phyloP scores from a whole-genome alignment of 2,113 vertebrate genomes.

The Hirundichthys speculiger region DNA sequence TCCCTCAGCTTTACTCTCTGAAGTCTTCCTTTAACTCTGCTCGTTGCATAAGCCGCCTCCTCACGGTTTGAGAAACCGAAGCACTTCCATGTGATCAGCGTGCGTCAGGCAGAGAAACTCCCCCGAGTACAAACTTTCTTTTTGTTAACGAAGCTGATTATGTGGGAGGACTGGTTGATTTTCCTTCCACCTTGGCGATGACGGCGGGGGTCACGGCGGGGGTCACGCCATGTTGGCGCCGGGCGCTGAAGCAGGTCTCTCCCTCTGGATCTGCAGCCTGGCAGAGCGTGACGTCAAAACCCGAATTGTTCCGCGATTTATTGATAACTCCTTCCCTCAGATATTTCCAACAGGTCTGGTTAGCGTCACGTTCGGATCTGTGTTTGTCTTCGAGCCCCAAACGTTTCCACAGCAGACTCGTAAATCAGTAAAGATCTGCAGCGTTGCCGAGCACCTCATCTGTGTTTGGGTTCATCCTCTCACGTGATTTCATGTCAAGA shows the following conservation, averaged over 20 bases:
- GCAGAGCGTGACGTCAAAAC: slow-evolving; percentile 32
- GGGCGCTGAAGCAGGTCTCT: slow-evolving; percentile 9
- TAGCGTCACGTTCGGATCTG: slow-evolving; percentile 22
- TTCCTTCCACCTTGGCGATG: slow-evolving; percentile 19
- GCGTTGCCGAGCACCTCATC: slow-evolving; percentile 7
- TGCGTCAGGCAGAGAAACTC: slow-evolving; percentile 8
- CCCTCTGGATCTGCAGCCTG: slow-evolving; percentile 31
- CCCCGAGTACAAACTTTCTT: slow-evolving; percentile 39
- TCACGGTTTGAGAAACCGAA: neutral
- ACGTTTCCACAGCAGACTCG: slow-evolving; percentile 1
- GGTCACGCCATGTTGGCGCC: slow-evolving; percentile 29
- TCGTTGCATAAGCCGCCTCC: too few species aligned
- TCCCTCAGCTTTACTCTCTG: neutral
- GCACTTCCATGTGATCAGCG: slow-evolving; percentile 13
- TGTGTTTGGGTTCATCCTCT: slow-evolving; percentile 16
- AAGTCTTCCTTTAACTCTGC: neutral
- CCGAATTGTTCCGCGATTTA: slow-evolving; percentile 23
- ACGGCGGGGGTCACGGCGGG: too few species aligned
- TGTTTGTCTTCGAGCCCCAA: slow-evolving; percentile 43
- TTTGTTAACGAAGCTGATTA: slow-evolving; percentile 63
- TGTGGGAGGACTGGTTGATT: slow-evolving; percentile 19
- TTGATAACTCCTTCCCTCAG: slow-evolving; percentile 9
- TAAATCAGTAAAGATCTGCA: slow-evolving; percentile 20
- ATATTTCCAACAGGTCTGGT: slow-evolving; percentile 38
- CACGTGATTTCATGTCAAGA: slow-evolving; percentile 13